A percentile compares a stretch with the other conserved stretches of the same genome.
Conservation (phyloP, 2,888 invertebrate species). For the Dendrolimus pini region DNA sequence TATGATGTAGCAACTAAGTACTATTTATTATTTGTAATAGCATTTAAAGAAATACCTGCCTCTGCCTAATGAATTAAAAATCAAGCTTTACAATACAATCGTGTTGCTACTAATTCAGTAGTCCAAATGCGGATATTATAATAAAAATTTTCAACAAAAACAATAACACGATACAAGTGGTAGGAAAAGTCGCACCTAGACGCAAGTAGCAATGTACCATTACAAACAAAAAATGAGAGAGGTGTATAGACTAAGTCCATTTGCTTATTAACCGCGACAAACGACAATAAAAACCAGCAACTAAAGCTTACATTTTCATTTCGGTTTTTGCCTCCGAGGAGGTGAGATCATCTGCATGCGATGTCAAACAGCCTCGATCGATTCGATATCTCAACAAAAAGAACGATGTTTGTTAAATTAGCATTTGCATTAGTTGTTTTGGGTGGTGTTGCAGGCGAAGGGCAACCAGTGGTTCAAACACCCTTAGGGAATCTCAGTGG, state of each 20-base stretch:
- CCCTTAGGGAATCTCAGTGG: conserved; percentile 75
- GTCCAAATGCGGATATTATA: no score
- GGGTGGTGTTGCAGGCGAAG: conserved; percentile 25
- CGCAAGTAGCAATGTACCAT: not conserved
- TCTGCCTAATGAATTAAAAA: no score
- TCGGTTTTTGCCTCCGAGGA: conserved; percentile 33
- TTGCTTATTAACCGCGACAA: not conserved
- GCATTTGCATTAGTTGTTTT: conserved; percentile 9
- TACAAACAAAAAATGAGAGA: not conserved
- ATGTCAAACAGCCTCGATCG: conserved; percentile 24
- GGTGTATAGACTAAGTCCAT: conserved; percentile 1
- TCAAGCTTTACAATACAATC: no score
- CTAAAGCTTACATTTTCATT: conserved; percentile 33
- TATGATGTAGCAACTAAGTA: no score
- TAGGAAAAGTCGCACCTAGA: no score
- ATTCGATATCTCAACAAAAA: conserved; percentile 1
- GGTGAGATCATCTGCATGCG: conserved; percentile 23
- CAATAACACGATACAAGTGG: no score
- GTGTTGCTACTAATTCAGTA: no score
- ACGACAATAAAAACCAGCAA: conserved; percentile 35
- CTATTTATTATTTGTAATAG: no score
- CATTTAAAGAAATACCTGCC: no score
- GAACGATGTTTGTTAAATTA: conserved; percentile 1
- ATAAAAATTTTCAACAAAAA: no score
- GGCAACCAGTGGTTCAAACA: conserved; percentile 38